A percentile compares a stretch with the other conserved stretches of the same genome.
phyloP scores from a whole-genome alignment of 2,113 vertebrate genomes.

The Malurus elegans region DNA sequence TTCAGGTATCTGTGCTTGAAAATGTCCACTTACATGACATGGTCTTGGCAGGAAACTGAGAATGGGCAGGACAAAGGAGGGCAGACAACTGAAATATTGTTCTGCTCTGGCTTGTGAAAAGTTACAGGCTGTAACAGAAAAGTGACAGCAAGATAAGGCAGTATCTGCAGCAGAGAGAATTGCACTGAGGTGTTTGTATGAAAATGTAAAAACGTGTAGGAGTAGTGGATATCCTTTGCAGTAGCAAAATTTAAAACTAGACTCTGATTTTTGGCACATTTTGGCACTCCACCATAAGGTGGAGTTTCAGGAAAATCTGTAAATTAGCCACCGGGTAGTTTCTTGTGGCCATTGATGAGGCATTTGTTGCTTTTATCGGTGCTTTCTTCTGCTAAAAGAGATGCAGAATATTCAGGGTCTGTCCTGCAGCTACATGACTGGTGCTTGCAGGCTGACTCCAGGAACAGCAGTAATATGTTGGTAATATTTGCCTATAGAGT shows the following conservation, averaged over 20 bases:
- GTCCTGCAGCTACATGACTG: not conserved
- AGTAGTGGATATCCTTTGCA: not conserved
- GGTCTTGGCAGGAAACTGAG: not conserved
- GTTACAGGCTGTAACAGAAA: not conserved
- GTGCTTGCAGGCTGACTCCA: not conserved
- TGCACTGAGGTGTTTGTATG: not conserved
- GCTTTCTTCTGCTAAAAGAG: not conserved
- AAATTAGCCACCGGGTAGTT: not conserved
- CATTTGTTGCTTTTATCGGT: not conserved
- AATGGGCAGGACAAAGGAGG: not conserved
- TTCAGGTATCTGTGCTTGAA: not conserved
- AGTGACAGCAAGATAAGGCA: not conserved
- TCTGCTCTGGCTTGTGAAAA: not conserved
- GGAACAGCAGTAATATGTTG: not conserved
- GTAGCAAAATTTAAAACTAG: not conserved
- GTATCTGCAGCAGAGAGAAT: not conserved
- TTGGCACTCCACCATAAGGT: not conserved
- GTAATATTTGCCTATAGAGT: constrained; percentile 52
- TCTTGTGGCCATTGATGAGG: not conserved
- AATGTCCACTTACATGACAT: accelerated
- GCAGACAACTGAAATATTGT: accelerated
- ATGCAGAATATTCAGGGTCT: not conserved
- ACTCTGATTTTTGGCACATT: not conserved
- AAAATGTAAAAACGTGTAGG: not conserved
- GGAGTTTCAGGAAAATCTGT: not conserved